phyloP scores from a whole-genome alignment of 2,113 vertebrate genomes.

The Pipra filicauda region DNA sequence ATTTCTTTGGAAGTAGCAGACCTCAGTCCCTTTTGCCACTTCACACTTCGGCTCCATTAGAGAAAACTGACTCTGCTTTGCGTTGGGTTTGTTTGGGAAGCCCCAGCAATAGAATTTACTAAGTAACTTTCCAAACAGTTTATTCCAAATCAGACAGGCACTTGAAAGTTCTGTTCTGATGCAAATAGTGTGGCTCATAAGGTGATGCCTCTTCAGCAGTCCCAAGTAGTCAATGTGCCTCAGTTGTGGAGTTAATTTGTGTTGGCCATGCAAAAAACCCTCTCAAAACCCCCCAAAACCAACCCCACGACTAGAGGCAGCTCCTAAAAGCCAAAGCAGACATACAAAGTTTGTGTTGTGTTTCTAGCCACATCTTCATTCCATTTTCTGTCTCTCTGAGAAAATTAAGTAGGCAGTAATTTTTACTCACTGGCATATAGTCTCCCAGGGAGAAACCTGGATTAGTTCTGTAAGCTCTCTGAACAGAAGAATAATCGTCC shows the following conservation, averaged over 20 bases:
- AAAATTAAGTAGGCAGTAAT: background rate
- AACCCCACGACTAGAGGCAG: background rate
- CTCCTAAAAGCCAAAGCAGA: background rate
- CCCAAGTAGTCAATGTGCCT: background rate
- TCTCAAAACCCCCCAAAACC: accelerated
- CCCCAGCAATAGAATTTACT: background rate
- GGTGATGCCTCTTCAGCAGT: background rate
- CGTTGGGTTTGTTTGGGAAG: background rate
- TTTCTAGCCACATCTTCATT: background rate
- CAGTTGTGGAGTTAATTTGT: background rate
- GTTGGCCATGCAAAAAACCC: background rate
- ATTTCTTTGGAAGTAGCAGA: background rate
- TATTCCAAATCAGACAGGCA: background rate
- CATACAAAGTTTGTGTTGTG: accelerated
- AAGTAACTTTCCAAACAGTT: background rate
- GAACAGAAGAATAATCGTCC: background rate
- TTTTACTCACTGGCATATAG: conserved; percentile 10
- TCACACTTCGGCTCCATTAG: background rate
- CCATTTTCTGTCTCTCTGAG: background rate
- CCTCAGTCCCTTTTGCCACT: background rate
- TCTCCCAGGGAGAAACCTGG: background rate
- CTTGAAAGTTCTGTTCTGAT: background rate
- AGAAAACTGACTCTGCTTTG: background rate
- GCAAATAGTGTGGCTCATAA: background rate
- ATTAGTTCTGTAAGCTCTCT: conserved; percentile 5